These are phyloP conservation scores for Phoebastria nigripes DNA, from an alignment of 2,797 vertebrate species.

Conservation along the genomic window DNA sequence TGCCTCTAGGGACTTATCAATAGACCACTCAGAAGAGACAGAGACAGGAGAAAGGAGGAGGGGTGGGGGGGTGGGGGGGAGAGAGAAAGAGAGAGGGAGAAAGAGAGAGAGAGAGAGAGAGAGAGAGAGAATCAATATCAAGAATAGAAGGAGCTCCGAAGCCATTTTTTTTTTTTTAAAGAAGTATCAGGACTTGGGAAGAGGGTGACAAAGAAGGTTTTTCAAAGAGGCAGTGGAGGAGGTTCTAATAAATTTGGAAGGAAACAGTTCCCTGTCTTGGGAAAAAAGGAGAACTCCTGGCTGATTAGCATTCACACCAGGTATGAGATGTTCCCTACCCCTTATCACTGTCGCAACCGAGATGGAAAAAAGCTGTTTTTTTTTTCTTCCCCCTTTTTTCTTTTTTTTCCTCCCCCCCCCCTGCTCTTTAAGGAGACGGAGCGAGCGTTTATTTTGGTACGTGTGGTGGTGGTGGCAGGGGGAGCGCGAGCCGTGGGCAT, in stretches of 20 bases:
- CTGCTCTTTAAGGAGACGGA: slow-evolving; percentile 60
- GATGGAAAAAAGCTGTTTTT: slow-evolving; percentile 79
- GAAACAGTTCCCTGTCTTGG: slow-evolving; percentile 96
- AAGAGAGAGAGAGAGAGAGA: slow-evolving; percentile 53
- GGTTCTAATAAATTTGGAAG: slow-evolving; percentile 99
- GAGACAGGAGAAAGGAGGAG: slow-evolving; percentile 83
- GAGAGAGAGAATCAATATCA: slow-evolving; percentile 83
- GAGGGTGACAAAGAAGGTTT: slow-evolving; percentile 83
- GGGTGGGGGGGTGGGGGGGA: slow-evolving; percentile 71
- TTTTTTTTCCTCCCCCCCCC: neutral
- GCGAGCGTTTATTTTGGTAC: slow-evolving; percentile 72
- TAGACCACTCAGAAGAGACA: slow-evolving; percentile 97
- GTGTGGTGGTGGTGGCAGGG: slow-evolving; percentile 68
- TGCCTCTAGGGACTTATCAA: slow-evolving; percentile 98
- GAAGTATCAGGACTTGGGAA: slow-evolving; percentile 83
- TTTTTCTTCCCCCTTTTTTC: neutral
- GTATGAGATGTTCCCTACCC: slow-evolving; percentile 97
- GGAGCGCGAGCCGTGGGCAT: slow-evolving; percentile 72
- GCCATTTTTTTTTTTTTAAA: slow-evolving; percentile 81
- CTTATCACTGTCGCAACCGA: slow-evolving; percentile 93
- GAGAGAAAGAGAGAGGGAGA: slow-evolving; percentile 77
- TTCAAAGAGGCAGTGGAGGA: slow-evolving; percentile 86
- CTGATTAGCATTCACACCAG: slow-evolving; percentile 99
- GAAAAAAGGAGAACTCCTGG: slow-evolving; percentile 93
- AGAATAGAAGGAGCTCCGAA: slow-evolving; percentile 82